phyloP scores from a whole-genome alignment of 1,140 invertebrate genomes.

The Eurosta solidaginis region DNA sequence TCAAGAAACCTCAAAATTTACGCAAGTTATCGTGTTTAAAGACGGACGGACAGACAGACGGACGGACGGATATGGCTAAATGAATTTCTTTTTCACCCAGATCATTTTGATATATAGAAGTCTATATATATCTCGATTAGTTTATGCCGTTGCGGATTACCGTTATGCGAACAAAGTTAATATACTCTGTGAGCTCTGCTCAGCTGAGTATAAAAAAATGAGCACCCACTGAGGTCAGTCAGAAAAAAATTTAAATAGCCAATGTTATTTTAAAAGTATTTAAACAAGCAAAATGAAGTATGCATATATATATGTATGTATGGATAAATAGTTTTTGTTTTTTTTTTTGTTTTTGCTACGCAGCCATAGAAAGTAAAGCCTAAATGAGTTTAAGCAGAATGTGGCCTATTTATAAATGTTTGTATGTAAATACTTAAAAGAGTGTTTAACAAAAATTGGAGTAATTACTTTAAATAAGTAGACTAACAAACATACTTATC shows the following conservation, averaged over 20 bases:
- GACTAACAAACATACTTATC: not conserved
- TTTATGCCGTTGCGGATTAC: no score
- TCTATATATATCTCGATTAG: no score
- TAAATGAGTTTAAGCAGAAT: not conserved
- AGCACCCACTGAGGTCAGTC: slow-evolving; percentile 55
- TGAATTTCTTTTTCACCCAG: no score
- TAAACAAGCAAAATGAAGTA: not conserved
- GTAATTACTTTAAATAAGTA: not conserved
- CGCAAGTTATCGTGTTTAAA: no score
- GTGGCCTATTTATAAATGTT: not conserved
- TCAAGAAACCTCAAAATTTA: no score
- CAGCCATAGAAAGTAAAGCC: not conserved
- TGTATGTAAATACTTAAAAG: not conserved
- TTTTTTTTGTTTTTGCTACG: not conserved
- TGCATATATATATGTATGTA: not conserved
- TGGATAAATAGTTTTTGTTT: not conserved
- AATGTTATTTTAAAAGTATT: slow-evolving; percentile 53
- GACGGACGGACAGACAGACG: no score
- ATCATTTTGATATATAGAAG: no score
- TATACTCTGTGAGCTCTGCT: no score
- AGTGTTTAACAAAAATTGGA: not conserved
- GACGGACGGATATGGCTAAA: no score
- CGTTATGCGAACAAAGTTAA: no score
- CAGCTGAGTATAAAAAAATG: not conserved
- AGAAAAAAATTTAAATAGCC: slow-evolving; percentile 58